Percentiles rank a stretch among this genome's conserved stretches.
These are phyloP conservation scores for Bombus polaris DNA, from an alignment of 1,140 invertebrate genomes.

Conservation along the genomic window DNA sequence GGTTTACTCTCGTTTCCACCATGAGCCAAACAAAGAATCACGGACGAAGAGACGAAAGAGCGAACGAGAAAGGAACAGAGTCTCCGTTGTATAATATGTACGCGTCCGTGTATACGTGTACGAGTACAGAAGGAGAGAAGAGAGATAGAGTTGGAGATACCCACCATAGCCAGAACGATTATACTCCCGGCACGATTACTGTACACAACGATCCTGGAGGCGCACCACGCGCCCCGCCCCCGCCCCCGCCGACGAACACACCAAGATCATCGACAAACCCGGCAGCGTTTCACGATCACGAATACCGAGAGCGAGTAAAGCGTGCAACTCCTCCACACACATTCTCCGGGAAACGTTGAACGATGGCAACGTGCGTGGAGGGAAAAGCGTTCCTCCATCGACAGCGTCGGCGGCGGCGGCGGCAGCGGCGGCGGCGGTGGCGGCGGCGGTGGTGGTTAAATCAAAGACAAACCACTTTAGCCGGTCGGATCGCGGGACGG, in stretches of 20 bases:
- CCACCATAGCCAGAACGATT: constrained; percentile 55
- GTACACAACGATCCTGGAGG: constrained; percentile 50
- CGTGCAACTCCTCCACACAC: constrained; percentile 61
- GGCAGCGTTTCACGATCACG: constrained; percentile 52
- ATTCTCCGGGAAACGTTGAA: constrained; percentile 52
- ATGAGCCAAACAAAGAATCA: background rate
- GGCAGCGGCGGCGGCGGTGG: constrained; percentile 38
- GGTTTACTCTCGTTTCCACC: constrained; percentile 20
- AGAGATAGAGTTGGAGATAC: constrained; percentile 27
- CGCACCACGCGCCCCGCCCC: constrained; percentile 45
- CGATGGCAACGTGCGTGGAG: constrained; percentile 52
- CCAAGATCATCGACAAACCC: constrained; percentile 63
- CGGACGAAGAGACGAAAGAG: background rate
- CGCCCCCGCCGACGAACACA: constrained; percentile 44
- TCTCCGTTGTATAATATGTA: background rate
- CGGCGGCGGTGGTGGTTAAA: constrained; percentile 77
- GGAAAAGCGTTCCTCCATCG: constrained; percentile 60
- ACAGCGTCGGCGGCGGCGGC: constrained; percentile 18
- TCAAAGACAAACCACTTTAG: constrained; percentile 83
- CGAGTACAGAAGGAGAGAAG: too few species aligned
- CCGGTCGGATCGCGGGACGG: constrained; percentile 71
- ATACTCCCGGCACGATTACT: constrained; percentile 60
- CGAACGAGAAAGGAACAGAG: background rate
- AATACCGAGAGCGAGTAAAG: constrained; percentile 44
- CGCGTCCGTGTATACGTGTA: background rate